Evolutionary conservation across 2,797 vertebrate genomes (phyloP).

Genomic region (Chelmon rostratus): DNA sequence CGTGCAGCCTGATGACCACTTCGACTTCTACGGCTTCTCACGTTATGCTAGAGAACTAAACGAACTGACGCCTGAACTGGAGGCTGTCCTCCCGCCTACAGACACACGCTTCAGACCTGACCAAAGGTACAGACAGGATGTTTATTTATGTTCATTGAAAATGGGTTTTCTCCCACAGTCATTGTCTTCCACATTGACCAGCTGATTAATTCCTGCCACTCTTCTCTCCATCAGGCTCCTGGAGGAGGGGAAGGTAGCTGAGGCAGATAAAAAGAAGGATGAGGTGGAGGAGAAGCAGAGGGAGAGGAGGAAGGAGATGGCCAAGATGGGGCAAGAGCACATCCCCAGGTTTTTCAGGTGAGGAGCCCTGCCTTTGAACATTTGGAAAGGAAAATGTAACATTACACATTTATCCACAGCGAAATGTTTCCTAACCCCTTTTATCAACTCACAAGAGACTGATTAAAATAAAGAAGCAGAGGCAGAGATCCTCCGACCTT

Average conservation of each 20-base stretch:
- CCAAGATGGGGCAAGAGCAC: conserved; percentile 90
- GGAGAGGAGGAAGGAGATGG: conserved; percentile 89
- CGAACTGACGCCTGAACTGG: conserved; percentile 89
- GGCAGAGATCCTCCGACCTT: not conserved
- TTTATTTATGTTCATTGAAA: not conserved
- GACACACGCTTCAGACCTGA: conserved; percentile 92
- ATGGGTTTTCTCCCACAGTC: not conserved
- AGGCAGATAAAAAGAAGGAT: conserved; percentile 91
- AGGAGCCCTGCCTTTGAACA: conserved; percentile 14
- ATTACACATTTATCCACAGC: not conserved
- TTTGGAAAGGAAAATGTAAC: not conserved
- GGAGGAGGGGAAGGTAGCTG: conserved; percentile 91
- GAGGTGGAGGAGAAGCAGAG: conserved; percentile 93
- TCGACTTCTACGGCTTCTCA: conserved; percentile 91
- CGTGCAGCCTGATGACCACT: conserved; percentile 88
- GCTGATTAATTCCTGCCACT: not conserved
- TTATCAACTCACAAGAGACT: not conserved
- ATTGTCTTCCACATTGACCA: not conserved
- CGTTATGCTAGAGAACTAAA: conserved; percentile 92
- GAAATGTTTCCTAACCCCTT: not conserved
- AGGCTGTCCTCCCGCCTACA: conserved; percentile 87
- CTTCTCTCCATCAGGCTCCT: conserved; percentile 84
- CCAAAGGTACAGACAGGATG: conserved; percentile 86
- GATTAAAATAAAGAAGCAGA: not conserved
- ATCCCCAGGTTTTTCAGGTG: conserved; percentile 93